Percentiles rank a stretch among this genome's conserved stretches.
These are phyloP conservation scores for Hedychridium roseum DNA, from an alignment of 2,888 invertebrate species.

Conservation along the genomic window DNA sequence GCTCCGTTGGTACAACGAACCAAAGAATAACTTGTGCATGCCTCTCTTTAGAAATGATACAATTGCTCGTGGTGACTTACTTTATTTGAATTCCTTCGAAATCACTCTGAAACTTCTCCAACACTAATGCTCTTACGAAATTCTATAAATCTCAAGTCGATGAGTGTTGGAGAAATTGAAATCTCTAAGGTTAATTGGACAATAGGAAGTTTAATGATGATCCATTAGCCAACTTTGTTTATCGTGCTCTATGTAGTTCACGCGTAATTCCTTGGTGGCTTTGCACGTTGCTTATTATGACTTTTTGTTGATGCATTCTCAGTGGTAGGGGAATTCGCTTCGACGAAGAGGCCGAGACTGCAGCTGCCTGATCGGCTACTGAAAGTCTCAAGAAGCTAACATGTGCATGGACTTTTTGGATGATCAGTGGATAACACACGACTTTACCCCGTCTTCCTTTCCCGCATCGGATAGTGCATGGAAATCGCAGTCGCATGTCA, in stretches of 20 bases:
- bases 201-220: not conserved
- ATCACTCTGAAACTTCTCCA: not conserved
- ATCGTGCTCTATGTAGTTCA: slow-evolving; percentile 8
- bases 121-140: slow-evolving; percentile 23
- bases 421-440: slow-evolving; percentile 30
- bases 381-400: slow-evolving; percentile 28
- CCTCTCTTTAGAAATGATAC: too few species aligned
- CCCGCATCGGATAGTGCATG: slow-evolving; percentile 33
- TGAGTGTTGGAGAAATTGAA: not conserved
- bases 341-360: slow-evolving; percentile 38
- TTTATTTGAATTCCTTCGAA: too few species aligned
- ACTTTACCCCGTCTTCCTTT: slow-evolving; percentile 38
- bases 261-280: slow-evolving; percentile 21
- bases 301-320: slow-evolving; percentile 39
- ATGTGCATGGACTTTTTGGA: slow-evolving; percentile 37
- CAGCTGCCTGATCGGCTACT: slow-evolving; percentile 33
- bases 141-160: not conserved
- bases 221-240: not conserved
- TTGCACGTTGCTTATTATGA: slow-evolving; percentile 33
- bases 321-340: slow-evolving; percentile 40
- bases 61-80: too few species aligned
- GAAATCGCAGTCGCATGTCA: slow-evolving; percentile 14
- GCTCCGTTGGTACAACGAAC: too few species aligned
- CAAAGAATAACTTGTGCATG: too few species aligned
- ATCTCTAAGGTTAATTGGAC: too few species aligned